Conservation (phyloP, 2,113 vertebrate genomes). For the Oxyruncus cristatus region DNA sequence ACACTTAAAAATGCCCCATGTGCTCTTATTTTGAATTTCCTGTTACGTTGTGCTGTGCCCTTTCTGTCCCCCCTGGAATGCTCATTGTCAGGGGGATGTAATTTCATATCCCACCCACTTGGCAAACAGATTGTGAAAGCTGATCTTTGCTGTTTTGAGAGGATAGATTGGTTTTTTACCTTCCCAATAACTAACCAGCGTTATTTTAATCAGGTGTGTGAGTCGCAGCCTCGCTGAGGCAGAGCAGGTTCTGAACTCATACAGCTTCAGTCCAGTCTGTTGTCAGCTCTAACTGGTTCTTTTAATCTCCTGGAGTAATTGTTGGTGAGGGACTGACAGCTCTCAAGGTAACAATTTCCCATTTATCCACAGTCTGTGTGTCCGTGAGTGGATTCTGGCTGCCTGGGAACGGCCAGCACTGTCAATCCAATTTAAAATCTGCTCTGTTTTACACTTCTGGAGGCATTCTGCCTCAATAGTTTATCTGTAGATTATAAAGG, state of each 20-base stretch:
- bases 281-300: slow-evolving; percentile 25
- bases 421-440: neutral
- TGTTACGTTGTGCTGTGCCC: neutral
- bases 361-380: neutral
- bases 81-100: slow-evolving; percentile 1
- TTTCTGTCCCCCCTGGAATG: neutral
- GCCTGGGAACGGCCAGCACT: neutral
- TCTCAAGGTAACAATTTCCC: slow-evolving; percentile 18
- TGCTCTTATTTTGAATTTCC: slow-evolving; percentile 12
- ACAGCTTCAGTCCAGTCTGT: neutral
- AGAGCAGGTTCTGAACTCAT: neutral
- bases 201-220: neutral
- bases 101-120: slow-evolving; percentile 38
- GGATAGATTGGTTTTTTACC: neutral
- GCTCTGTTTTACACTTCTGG: neutral
- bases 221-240: neutral
- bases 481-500: neutral
- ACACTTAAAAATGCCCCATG: slow-evolving; percentile 3
- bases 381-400: neutral
- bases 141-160: neutral
- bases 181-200: neutral
- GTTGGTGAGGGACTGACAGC: slow-evolving; percentile 23
- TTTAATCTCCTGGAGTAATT: slow-evolving; percentile 14
- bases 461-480: neutral
- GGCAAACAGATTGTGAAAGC: slow-evolving; percentile 6